A percentile compares a stretch with the other conserved stretches of the same genome.
These are phyloP conservation scores for Aythya baeri DNA, from an alignment of 2,113 vertebrate genomes.

Conservation along the genomic window DNA sequence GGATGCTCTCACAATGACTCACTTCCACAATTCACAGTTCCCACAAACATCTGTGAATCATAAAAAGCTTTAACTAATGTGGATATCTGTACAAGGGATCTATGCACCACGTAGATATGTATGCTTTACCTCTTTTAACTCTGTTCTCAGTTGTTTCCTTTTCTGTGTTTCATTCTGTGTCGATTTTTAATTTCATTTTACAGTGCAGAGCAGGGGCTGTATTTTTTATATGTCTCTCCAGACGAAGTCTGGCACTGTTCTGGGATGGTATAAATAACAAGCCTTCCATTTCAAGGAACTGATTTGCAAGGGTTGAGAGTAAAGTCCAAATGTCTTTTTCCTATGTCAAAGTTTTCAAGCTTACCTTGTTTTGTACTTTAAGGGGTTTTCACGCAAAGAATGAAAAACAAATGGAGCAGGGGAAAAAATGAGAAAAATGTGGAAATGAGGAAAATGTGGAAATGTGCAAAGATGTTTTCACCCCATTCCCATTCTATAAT, in stretches of 20 bases:
- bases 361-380: neutral
- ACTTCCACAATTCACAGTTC: constrained; percentile 49
- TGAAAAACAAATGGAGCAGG: neutral
- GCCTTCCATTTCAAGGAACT: neutral
- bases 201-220: neutral
- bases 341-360: neutral
- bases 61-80: constrained; percentile 44
- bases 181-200: constrained; percentile 40
- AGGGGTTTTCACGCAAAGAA: neutral
- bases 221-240: neutral
- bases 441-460: neutral
- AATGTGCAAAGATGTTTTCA: neutral
- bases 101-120: constrained; percentile 38
- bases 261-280: constrained; percentile 23
- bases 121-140: constrained; percentile 29
- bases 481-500: neutral
- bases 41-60: constrained; percentile 62
- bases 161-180: constrained; percentile 10
- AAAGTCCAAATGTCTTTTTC: constrained; percentile 12
- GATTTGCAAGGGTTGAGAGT: neutral
- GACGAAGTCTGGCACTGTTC: constrained; percentile 35
- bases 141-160: constrained; percentile 38
- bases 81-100: constrained; percentile 8
- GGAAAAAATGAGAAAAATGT: neutral
- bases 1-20: constrained; percentile 46